Evolutionary conservation across 2,113 vertebrate genomes (phyloP).

Genomic region (Percopsis transmontana): DNA sequence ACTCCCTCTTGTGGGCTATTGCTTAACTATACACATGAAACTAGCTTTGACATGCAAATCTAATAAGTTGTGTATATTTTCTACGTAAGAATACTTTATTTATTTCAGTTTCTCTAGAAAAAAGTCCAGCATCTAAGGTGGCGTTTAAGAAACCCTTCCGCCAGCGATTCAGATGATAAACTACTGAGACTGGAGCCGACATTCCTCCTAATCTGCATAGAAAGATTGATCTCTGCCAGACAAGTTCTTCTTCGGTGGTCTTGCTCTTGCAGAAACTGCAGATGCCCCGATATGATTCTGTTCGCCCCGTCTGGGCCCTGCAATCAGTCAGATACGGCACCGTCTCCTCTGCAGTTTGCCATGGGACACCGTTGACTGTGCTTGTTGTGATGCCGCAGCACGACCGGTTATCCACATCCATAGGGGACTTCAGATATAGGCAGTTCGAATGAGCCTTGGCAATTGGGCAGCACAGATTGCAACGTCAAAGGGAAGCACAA

Average conservation of each 20-base stretch:
- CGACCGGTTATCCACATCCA: conserved; percentile 32
- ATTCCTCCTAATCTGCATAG: conserved; percentile 47
- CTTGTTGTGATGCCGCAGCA: conserved; percentile 46
- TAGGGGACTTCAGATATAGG: conserved; percentile 38
- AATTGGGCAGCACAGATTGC: conserved; percentile 39
- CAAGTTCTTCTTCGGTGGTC: conserved; percentile 35
- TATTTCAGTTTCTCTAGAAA: conserved; percentile 29
- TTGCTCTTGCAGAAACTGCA: conserved; percentile 50
- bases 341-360: conserved; percentile 29
- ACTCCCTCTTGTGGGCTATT: too few relatives aligned
- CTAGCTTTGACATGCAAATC: conserved; percentile 7
- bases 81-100: conserved; percentile 26
- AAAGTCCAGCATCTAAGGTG: conserved; percentile 43
- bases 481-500: conserved; percentile 36
- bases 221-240: conserved; percentile 46
- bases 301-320: conserved; percentile 43
- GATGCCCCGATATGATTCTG: conserved; percentile 59
- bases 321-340: conserved; percentile 54
- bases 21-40: too few relatives aligned
- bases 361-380: conserved; percentile 33
- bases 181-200: conserved; percentile 40
- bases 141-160: conserved; percentile 45
- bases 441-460: conserved; percentile 37
- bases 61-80: conserved; percentile 13
- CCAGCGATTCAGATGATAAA: conserved; percentile 56